Percentiles rank a stretch among this genome's conserved stretches.
These are phyloP conservation scores for Ploceus nigricollis DNA, from an alignment of 2,113 vertebrate genomes.

Conservation along the genomic window DNA sequence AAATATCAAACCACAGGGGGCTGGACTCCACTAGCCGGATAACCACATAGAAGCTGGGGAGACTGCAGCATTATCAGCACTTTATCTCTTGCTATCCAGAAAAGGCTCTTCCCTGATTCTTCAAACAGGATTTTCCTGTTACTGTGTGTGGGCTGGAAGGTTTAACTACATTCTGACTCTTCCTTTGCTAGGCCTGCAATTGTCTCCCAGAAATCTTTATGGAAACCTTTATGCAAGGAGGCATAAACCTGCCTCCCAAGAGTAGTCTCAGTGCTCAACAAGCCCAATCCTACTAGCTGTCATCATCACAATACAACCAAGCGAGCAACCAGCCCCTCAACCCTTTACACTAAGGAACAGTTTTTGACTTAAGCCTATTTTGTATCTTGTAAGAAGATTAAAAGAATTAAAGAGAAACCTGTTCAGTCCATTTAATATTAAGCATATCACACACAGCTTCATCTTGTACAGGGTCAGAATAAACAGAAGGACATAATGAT, in stretches of 20 bases:
- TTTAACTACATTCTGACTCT: constrained; percentile 1
- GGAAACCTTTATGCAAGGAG: neutral
- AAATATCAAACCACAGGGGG: neutral
- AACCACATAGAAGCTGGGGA: neutral
- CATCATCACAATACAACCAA: neutral
- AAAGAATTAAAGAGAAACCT: constrained; percentile 26
- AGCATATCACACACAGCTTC: neutral
- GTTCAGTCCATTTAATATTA: neutral
- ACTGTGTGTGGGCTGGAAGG: neutral
- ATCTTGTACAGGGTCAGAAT: neutral
- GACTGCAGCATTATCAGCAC: neutral
- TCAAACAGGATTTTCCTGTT: constrained; percentile 67
- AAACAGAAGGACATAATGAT: neutral
- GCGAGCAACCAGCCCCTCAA: accelerated
- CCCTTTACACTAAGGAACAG: neutral
- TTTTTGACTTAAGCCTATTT: constrained; percentile 38
- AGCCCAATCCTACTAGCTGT: neutral
- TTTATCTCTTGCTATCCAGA: neutral
- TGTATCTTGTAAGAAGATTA: constrained; percentile 32
- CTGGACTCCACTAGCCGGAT: accelerated
- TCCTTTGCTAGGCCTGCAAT: neutral
- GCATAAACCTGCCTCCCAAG: neutral
- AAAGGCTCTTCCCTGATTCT: neutral
- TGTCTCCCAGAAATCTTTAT: neutral
- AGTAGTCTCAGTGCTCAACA: neutral